Evolutionary conservation across 1,140 invertebrate genomes (phyloP).

Genomic region (Drosophila asahinai): DNA sequence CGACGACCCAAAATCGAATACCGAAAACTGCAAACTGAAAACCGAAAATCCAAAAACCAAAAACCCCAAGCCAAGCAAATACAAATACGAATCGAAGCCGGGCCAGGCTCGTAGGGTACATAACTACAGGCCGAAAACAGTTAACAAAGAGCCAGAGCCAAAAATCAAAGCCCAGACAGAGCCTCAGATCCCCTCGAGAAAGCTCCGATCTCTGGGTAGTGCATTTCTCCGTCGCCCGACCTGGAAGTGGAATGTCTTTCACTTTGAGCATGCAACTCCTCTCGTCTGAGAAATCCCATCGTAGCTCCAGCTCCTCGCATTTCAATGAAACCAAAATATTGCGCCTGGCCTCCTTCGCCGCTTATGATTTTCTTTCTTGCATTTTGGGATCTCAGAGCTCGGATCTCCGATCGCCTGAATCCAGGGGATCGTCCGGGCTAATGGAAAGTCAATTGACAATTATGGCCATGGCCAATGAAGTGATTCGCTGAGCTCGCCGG

Average conservation of each 20-base stretch:
- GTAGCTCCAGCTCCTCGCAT: conserved; percentile 40
- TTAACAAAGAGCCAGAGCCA: conserved; percentile 36
- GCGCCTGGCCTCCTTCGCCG: conserved; percentile 36
- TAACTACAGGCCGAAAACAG: conserved; percentile 47
- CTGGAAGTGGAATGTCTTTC: conserved; percentile 79
- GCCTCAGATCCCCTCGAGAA: conserved; percentile 46
- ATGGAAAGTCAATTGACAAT: conserved; percentile 85
- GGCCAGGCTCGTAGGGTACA: conserved; percentile 53
- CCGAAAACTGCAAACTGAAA: conserved; percentile 9
- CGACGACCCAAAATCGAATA: conserved; percentile 56
- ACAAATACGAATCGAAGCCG: conserved; percentile 64
- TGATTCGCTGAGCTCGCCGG: conserved; percentile 68
- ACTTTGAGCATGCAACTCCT: conserved; percentile 61
- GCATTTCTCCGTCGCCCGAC: conserved; percentile 48
- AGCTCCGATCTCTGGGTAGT: conserved; percentile 51
- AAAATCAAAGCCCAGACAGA: conserved; percentile 58
- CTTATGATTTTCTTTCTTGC: conserved; percentile 46
- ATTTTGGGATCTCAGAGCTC: conserved; percentile 3
- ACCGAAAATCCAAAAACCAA: conserved; percentile 33
- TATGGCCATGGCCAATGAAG: conserved; percentile 79
- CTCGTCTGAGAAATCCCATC: conserved; percentile 22
- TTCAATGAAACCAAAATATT: conserved; percentile 78
- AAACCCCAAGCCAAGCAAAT: conserved; percentile 22
- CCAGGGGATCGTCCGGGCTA: conserved; percentile 62
- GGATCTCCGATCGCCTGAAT: not conserved